These are phyloP conservation scores for Bombus pascuorum DNA, from an alignment of 1,140 invertebrate genomes.

Conservation along the genomic window DNA sequence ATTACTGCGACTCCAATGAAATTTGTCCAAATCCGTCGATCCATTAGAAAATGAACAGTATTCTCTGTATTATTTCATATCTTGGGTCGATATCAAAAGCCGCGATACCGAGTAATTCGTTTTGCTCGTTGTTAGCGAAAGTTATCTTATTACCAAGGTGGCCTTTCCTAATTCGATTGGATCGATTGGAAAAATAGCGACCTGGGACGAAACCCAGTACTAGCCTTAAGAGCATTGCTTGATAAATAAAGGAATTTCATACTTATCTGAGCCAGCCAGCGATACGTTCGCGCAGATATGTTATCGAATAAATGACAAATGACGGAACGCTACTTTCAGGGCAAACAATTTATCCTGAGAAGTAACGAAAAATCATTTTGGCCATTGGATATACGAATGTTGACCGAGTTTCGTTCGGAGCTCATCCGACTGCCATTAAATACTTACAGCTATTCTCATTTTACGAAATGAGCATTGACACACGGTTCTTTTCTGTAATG, in stretches of 20 bases:
- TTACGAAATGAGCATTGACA: constrained; percentile 17
- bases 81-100: neutral
- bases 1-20: neutral
- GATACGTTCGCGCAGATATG: constrained; percentile 59
- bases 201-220: neutral
- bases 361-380: constrained; percentile 8
- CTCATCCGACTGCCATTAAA: constrained; percentile 32
- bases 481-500: neutral
- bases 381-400: neutral
- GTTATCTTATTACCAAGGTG: constrained; percentile 43
- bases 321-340: neutral
- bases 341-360: constrained; percentile 16
- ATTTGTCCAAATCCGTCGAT: neutral
- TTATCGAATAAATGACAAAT: constrained; percentile 37
- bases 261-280: constrained; percentile 56
- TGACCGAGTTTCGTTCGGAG: neutral
- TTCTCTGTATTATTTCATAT: neutral
- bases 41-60: constrained; percentile 1
- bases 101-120: neutral
- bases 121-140: constrained; percentile 12
- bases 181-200: constrained; percentile 15
- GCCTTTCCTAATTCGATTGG: constrained; percentile 63
- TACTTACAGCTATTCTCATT: neutral
- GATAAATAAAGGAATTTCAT: constrained; percentile 76
- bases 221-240: constrained; percentile 76